phyloP scores from a whole-genome alignment of 2,113 vertebrate species.

The Menura novaehollandiae region DNA sequence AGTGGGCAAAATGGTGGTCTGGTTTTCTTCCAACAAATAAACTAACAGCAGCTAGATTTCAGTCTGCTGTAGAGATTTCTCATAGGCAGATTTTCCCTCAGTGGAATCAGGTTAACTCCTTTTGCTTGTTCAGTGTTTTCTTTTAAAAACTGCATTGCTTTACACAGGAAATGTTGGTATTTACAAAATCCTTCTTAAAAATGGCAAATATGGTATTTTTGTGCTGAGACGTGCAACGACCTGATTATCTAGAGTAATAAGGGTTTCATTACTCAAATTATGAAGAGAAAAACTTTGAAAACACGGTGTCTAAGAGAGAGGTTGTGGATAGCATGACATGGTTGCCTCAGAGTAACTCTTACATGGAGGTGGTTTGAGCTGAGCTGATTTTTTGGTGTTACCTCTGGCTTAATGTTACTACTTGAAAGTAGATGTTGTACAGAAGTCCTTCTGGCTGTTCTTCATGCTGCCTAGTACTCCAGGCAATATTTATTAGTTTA shows the following conservation, averaged over 20 bases:
- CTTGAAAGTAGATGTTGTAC: neutral
- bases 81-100: constrained; percentile 3
- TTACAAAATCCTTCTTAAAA: neutral
- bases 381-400: neutral
- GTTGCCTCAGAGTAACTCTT: neutral
- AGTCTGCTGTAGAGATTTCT: constrained; percentile 34
- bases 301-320: neutral
- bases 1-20: constrained; percentile 32
- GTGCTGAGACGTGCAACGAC: neutral
- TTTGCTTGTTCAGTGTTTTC: constrained; percentile 20
- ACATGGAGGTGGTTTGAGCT: neutral
- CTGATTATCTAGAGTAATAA: neutral
- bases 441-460: neutral
- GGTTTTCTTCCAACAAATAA: constrained; percentile 50
- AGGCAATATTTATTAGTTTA: neutral
- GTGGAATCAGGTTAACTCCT: constrained; percentile 11
- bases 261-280: neutral
- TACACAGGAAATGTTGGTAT: neutral
- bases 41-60: constrained; percentile 34
- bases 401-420: neutral
- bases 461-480: neutral
- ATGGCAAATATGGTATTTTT: neutral
- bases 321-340: neutral
- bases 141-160: neutral
- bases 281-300: neutral